These are phyloP conservation scores for Melanostigma gelatinosum DNA, from an alignment of 2,113 vertebrate genomes.

Conservation along the genomic window DNA sequence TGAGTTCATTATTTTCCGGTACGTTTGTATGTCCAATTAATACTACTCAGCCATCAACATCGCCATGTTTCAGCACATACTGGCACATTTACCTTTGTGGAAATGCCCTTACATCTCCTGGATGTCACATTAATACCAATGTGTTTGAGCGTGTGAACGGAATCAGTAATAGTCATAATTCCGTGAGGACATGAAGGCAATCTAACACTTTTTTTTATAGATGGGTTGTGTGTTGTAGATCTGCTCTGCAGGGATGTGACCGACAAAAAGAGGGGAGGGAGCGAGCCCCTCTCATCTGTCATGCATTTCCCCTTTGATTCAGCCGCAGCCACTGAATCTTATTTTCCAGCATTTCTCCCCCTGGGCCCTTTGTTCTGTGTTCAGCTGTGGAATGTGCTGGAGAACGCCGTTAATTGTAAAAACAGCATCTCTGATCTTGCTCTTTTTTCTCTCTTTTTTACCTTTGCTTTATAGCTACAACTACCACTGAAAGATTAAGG, in stretches of 20 bases:
- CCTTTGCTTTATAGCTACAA: conserved; percentile 7
- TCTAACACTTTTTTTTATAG: conserved; percentile 42
- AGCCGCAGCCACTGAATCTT: conserved; percentile 77
- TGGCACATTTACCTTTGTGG: not conserved
- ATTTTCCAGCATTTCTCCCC: conserved; percentile 77
- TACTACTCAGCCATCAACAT: not conserved
- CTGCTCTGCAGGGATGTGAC: conserved; percentile 78
- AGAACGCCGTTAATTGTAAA: conserved; percentile 55
- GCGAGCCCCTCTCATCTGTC: conserved; percentile 80
- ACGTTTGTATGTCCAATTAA: not conserved
- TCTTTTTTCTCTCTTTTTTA: conserved; percentile 39
- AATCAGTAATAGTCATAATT: conserved; percentile 13
- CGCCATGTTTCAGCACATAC: not conserved
- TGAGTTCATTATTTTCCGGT: not conserved
- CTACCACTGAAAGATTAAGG: not conserved
- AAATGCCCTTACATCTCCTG: not conserved
- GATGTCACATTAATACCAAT: not conserved
- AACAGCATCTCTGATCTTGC: conserved; percentile 47
- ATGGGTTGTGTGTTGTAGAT: conserved; percentile 59
- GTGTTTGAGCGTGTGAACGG: not conserved
- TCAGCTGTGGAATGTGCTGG: conserved; percentile 65
- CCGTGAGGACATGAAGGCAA: conserved; percentile 48
- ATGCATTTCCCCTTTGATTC: conserved; percentile 82
- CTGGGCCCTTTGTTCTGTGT: conserved; percentile 70
- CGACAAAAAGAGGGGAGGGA: conserved; percentile 74